Evolutionary conservation across 2,113 vertebrate genomes (phyloP).

Genomic region (Mus pahari): DNA sequence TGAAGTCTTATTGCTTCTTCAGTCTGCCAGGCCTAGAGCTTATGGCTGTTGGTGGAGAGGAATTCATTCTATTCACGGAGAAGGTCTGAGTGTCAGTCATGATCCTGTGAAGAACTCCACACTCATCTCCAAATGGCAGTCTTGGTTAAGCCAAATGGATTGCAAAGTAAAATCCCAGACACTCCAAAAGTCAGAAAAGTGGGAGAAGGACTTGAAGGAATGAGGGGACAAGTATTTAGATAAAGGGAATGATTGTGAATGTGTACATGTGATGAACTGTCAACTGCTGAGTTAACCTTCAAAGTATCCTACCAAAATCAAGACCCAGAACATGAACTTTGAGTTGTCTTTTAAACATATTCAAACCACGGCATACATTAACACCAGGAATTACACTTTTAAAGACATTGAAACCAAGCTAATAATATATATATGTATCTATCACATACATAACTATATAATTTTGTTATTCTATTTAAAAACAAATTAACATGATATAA

Average conservation of each 20-base stretch:
- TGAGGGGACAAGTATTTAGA: background rate
- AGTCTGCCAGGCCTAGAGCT: background rate
- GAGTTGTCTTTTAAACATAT: background rate
- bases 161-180: background rate
- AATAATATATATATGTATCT: background rate
- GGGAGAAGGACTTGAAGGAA: too few species aligned
- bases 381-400: background rate
- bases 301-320: background rate
- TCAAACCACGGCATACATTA: background rate
- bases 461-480: background rate
- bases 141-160: background rate
- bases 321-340: background rate
- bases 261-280: background rate
- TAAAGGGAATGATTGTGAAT: background rate
- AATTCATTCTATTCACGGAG: background rate
- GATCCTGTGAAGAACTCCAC: background rate
- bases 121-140: too few species aligned
- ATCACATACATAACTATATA: background rate
- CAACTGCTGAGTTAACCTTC: background rate
- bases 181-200: background rate
- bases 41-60: background rate
- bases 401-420: background rate
- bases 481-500: background rate
- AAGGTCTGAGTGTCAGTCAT: background rate
- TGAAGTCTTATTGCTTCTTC: background rate